A percentile compares a stretch with the other conserved stretches of the same genome.
Conservation (phyloP, 2,797 vertebrate species). For the Tinamus major region DNA sequence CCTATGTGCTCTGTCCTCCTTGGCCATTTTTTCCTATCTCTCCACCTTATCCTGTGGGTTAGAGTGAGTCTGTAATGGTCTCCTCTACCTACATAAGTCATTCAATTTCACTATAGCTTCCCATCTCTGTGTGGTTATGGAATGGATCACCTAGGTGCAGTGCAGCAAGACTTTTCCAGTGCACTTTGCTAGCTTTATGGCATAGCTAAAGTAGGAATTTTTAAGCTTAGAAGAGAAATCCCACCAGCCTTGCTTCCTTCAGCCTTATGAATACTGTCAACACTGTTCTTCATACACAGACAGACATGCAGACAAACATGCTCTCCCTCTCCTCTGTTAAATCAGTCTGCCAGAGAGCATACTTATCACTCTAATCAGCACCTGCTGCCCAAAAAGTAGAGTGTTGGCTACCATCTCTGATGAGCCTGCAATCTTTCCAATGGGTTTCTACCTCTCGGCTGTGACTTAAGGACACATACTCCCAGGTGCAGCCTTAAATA, state of each 20-base stretch:
- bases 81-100: neutral
- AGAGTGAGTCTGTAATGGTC: neutral
- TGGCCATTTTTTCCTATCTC: neutral
- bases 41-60: neutral
- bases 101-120: neutral
- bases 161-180: neutral
- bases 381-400: neutral
- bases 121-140: neutral
- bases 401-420: neutral
- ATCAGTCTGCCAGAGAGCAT: neutral
- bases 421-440: neutral
- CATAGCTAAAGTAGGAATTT: neutral
- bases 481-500: neutral
- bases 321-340: neutral
- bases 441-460: rapidly evolving
- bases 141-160: neutral
- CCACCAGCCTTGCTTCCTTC: neutral
- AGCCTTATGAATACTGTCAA: neutral
- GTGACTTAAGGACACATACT: neutral
- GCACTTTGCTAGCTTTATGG: neutral
- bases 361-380: neutral
- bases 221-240: neutral
- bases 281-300: neutral
- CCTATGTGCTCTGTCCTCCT: rapidly evolving
- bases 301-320: neutral